A percentile compares a stretch with the other conserved stretches of the same genome.
Evolutionary conservation across 2,888 invertebrate species (phyloP).

Genomic region (Eutolmus rufibarbis): DNA sequence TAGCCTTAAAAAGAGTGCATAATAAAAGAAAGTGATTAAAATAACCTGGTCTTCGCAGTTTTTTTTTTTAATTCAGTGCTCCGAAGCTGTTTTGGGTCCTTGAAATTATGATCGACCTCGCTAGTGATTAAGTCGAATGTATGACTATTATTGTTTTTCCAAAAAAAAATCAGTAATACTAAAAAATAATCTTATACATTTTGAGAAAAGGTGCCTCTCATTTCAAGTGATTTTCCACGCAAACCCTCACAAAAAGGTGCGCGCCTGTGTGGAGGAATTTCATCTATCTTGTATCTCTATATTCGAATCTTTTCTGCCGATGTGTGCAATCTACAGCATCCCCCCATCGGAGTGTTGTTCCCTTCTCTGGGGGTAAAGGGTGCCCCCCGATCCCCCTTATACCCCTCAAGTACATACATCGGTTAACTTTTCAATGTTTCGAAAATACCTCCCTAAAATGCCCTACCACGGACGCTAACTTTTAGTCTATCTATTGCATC

Average conservation of each 20-base stretch:
- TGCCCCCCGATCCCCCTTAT: neutral
- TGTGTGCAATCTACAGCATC: constrained; percentile 36
- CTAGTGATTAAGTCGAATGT: constrained; percentile 1
- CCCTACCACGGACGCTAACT: neutral
- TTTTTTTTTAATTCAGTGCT: neutral
- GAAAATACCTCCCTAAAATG: neutral
- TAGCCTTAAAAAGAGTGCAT: constrained; percentile 1
- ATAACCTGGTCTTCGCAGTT: neutral
- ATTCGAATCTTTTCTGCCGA: neutral
- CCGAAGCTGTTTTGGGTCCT: neutral
- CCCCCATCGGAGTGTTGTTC: constrained; percentile 1
- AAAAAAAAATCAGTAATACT: neutral
- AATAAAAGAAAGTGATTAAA: neutral
- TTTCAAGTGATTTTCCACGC: constrained; percentile 22
- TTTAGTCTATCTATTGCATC: neutral
- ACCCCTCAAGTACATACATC: neutral
- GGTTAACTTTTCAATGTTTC: neutral
- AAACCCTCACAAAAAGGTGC: neutral
- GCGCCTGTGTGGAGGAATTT: constrained; percentile 24
- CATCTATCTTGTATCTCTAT: neutral
- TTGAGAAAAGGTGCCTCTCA: constrained; percentile 21
- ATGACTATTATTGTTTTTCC: neutral
- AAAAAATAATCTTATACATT: constrained; percentile 13
- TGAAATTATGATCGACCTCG: neutral
- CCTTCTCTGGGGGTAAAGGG: neutral